Percentiles rank a stretch among this genome's conserved stretches.
phyloP scores from a whole-genome alignment of 2,797 vertebrate genomes.

The Kryptolebias ocellatus region DNA sequence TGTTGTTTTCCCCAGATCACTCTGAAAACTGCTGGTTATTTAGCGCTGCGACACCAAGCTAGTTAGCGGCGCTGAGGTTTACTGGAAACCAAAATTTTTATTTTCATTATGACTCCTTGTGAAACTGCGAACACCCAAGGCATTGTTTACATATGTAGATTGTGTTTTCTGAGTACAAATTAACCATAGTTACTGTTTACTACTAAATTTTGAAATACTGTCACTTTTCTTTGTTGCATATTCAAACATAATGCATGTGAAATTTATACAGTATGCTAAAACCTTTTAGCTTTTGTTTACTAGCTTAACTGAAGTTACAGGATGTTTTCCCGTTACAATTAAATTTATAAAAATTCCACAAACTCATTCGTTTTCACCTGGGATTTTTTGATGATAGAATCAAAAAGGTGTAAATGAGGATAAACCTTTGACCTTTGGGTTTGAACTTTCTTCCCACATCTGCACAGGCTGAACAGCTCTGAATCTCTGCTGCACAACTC shows the following conservation, averaged over 20 bases:
- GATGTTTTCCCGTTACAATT: slow-evolving; percentile 7
- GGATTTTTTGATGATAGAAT: slow-evolving; percentile 56
- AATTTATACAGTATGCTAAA: neutral
- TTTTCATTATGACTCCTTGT: slow-evolving; percentile 20
- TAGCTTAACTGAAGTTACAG: slow-evolving; percentile 38
- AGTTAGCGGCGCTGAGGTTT: slow-evolving; percentile 18
- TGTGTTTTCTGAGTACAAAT: slow-evolving; percentile 4
- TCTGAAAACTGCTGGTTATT: slow-evolving; percentile 18
- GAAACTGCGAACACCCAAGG: slow-evolving; percentile 4
- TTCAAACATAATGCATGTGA: neutral
- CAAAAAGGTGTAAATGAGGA: slow-evolving; percentile 33
- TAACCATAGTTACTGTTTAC: neutral
- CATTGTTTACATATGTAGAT: neutral
- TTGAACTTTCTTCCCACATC: slow-evolving; percentile 63
- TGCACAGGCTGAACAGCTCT: slow-evolving; percentile 40
- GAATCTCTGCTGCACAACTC: slow-evolving; percentile 2
- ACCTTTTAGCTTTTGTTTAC: slow-evolving; percentile 1
- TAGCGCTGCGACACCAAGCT: slow-evolving; percentile 11
- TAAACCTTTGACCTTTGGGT: slow-evolving; percentile 64
- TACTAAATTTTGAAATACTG: neutral
- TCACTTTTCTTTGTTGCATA: neutral
- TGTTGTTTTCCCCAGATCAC: slow-evolving; percentile 41
- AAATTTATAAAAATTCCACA: slow-evolving; percentile 8
- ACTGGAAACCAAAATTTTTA: slow-evolving; percentile 42
- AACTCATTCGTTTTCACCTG: slow-evolving; percentile 29